Base-by-base conservation (phyloP, 2,797 vertebrate species). In the Enteromius afrohamiltoni region DNA sequence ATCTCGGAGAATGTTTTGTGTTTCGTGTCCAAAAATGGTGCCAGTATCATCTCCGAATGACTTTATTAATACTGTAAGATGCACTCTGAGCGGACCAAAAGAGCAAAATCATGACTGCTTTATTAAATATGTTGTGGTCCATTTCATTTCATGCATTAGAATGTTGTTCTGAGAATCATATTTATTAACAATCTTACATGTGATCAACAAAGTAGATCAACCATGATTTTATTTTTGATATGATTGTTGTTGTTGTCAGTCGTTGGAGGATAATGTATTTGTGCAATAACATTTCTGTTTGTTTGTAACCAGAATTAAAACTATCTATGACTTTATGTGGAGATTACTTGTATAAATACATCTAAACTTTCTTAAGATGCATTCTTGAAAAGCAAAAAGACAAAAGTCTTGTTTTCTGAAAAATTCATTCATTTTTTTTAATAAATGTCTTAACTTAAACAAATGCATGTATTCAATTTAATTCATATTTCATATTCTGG, bases 241-340 rank as follows among this genome's bases (percentile, higher is more conserved):
- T 75, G 84, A 65, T 58, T 85, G 34, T 67, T n/a, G 21, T 84
- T 88, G 47, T 90, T 89, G 86, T 82, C 71, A 86, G 87, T 90
- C 86, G 91, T 93, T 90, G 74, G 83, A 90, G 88, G 80, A 86
- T 91, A 91, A 93, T 93, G 86, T 82, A 83, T 91, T 90, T 92
- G 94, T 95, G 92, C 93, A 94, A 94, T 94, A 95, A 94, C 83
- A 4, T 23, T 31, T 42, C 49, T 78, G 8, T 65, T 78, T 77
- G 16, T 74, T 45, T 58, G 42, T 82, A 76, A 74, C 58, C 78
- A 47, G 34, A 70, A 47, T 71, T 79, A 51, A 67, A 84, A 67
- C 68, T 26, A 40, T 51, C 60, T 16, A 51, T 55, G 47, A 80
- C 6, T 68, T 53, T 23, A 64, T 51, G 58, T 21, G 37, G 23